A percentile compares a stretch with the other conserved stretches of the same genome.
Conservation (phyloP, 64 coral and sea anemone species). For the Pocillopora damicornis region DNA sequence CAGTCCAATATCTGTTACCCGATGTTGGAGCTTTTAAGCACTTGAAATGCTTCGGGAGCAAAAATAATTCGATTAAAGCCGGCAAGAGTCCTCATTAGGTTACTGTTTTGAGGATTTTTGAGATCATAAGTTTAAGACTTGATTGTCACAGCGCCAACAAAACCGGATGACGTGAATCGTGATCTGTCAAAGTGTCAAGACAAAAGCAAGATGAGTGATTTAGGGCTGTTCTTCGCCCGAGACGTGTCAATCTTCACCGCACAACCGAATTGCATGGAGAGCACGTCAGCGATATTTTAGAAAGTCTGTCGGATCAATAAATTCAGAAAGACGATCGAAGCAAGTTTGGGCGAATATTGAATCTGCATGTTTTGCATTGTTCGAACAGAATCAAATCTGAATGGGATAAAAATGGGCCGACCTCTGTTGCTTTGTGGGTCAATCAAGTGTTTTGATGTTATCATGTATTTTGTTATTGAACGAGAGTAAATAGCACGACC, state of each 20-base stretch:
- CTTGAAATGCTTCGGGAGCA: neutral
- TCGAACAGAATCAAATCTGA: neutral
- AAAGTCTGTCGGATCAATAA: neutral
- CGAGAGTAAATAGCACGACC: conserved; percentile 5
- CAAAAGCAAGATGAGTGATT: neutral
- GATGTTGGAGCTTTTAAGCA: neutral
- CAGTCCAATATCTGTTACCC: neutral
- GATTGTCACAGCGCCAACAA: neutral
- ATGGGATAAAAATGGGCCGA: conserved; percentile 24
- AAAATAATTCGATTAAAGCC: neutral
- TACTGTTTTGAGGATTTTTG: neutral
- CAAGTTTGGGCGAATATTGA: neutral
- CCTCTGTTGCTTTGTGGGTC: conserved; percentile 34
- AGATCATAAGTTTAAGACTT: neutral
- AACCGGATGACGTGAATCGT: neutral
- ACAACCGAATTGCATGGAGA: neutral
- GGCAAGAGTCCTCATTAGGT: neutral
- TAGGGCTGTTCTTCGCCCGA: neutral
- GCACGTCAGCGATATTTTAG: neutral
- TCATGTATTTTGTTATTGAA: neutral
- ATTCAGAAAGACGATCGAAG: neutral
- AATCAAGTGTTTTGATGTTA: conserved; percentile 29
- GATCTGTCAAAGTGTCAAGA: conserved; percentile 26
- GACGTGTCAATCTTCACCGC: neutral
- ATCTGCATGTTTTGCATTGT: neutral